Evolutionary conservation across 1,140 invertebrate genomes (phyloP).

Genomic region (Lepidurus arcticus): DNA sequence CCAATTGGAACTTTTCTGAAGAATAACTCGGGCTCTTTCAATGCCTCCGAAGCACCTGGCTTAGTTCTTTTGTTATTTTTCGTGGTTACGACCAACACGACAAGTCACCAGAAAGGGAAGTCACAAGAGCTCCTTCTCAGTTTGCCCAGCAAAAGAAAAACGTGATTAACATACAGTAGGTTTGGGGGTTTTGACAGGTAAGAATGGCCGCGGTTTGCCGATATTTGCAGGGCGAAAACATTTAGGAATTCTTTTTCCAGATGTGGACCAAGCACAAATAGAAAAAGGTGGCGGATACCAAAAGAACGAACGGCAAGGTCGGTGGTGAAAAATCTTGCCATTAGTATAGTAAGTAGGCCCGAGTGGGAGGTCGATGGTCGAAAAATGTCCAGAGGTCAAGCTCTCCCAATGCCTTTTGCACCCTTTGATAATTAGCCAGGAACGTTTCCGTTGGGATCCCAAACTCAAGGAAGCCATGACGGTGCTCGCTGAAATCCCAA

Average conservation of each 20-base stretch:
- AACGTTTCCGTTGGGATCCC: conserved; percentile 7
- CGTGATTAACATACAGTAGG: background rate
- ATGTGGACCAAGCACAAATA: background rate
- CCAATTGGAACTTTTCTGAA: background rate
- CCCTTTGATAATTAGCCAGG: background rate
- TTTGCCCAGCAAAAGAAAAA: background rate
- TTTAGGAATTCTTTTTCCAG: background rate
- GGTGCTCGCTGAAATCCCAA: background rate
- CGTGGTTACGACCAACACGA: conserved; percentile 7
- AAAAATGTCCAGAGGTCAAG: background rate
- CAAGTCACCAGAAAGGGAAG: background rate
- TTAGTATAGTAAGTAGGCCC: conserved; percentile 19
- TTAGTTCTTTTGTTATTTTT: background rate
- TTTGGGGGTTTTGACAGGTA: background rate
- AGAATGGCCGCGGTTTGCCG: background rate
- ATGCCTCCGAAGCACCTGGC: background rate
- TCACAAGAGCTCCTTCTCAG: background rate
- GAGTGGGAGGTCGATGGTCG: conserved; percentile 13
- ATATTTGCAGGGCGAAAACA: background rate
- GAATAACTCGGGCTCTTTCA: background rate
- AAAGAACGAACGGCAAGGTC: background rate
- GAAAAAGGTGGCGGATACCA: background rate
- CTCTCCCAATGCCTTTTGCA: conserved; percentile 18
- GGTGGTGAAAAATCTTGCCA: conserved; percentile 1
- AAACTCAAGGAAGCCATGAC: background rate